These are phyloP conservation scores for Drosophila orena DNA, from an alignment of 1,140 invertebrate genomes.

Conservation along the genomic window DNA sequence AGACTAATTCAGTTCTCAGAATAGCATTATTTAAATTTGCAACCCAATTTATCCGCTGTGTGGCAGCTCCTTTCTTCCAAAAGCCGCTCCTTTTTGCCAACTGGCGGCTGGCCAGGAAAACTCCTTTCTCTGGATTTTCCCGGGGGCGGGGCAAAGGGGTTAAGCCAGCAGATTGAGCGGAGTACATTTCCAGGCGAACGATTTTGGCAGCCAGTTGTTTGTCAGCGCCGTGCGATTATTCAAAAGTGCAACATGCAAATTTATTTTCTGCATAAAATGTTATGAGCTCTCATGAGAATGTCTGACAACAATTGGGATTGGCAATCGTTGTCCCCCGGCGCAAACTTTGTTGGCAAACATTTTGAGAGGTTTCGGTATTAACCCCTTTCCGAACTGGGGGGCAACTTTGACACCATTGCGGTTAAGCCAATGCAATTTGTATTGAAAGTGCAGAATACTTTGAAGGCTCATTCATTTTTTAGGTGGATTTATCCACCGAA, in stretches of 20 bases:
- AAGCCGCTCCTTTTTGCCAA: constrained; percentile 49
- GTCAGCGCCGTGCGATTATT: constrained; percentile 77
- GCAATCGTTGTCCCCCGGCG: constrained; percentile 14
- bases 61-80: constrained; percentile 20
- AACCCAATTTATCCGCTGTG: constrained; percentile 1
- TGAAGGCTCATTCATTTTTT: too few relatives aligned
- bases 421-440: background rate
- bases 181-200: constrained; percentile 59
- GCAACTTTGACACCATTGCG: background rate
- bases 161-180: constrained; percentile 24
- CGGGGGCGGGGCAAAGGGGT: background rate
- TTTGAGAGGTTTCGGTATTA: background rate
- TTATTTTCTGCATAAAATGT: constrained; percentile 80
- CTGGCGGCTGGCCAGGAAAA: constrained; percentile 61
- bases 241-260: constrained; percentile 83
- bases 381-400: background rate
- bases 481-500: too few relatives aligned
- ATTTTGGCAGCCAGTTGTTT: constrained; percentile 77
- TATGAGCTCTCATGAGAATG: constrained; percentile 82
- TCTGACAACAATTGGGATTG: constrained; percentile 76
- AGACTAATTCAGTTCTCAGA: background rate
- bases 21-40: background rate
- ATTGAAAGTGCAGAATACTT: background rate
- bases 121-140: constrained; percentile 16
- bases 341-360: constrained; percentile 52